Evolutionary conservation across 2,113 vertebrate species (phyloP), one percentile per base, ranked within the genome.

Genomic region (Eleginops maclovinus): DNA sequence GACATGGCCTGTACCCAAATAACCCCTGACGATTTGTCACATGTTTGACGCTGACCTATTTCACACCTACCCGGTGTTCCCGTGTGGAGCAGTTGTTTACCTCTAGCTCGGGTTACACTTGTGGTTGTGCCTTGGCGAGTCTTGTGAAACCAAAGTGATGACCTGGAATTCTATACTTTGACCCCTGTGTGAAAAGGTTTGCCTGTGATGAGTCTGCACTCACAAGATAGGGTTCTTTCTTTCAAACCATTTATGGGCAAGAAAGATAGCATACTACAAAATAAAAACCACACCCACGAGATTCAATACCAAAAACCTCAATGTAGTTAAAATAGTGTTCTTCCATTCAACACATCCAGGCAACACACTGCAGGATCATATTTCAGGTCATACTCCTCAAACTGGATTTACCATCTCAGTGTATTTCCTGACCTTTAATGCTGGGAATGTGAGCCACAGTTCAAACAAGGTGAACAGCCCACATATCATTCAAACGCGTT

Each of bases 111-210:
- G 59, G 74, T 93, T 90, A 80, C 89, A 75, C 66, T 67, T 70
- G 81, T 31, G 77, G 79, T 72, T 86, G 40, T 44, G 82, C 82
- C 62, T 72, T 60, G 60, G 72, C 36, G 69, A 60, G 82, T 83
- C 81, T 83, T 77, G 70, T 84, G 88, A 91, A 90, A 92, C 90
- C 83, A 74, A 90, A 89, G 89, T 70, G 69, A 88, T 79, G 87
- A 86, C 84, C 82, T 87, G 85, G 64, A 92, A 91, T 84, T 75
- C 75, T 75, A 85, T 82, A 74, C 83, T 74, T 51, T 82, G 86
- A 88, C 62, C 84, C 54, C 36, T 8, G 50, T 44, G 44, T 80
- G 54, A 87, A 82, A 36, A 75, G 64, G 56, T 73, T 46, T 28
- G 43, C 71, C 53, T 71, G 68, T 46, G 77, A 53, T 22, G n/a